These are phyloP conservation scores for Stegophylla sp. DNA, from an alignment of 2,888 invertebrate species.

Conservation along the genomic window DNA sequence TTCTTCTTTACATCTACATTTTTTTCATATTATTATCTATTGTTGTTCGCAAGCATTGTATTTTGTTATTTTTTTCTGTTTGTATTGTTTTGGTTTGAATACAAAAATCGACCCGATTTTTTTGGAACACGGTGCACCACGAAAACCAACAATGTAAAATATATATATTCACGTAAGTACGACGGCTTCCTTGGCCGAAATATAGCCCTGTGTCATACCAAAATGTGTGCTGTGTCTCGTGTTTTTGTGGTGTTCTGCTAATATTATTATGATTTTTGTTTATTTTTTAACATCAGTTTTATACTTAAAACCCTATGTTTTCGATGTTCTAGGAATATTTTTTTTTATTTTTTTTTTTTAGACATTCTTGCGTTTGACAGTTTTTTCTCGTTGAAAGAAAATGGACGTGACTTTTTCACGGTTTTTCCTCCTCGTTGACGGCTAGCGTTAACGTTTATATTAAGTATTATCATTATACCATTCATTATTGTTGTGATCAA, in stretches of 20 bases:
- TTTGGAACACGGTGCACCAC: constrained; percentile 59
- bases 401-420: constrained; percentile 55
- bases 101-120: constrained; percentile 59
- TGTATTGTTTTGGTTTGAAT: constrained; percentile 59
- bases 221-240: constrained; percentile 59
- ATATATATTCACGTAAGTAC: constrained; percentile 57
- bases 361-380: constrained; percentile 55
- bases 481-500: constrained; percentile 28
- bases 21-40: constrained; percentile 50
- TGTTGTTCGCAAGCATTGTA: constrained; percentile 59
- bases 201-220: constrained; percentile 58
- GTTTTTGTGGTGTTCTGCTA: constrained; percentile 59
- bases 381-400: constrained; percentile 53
- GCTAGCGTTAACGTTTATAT: constrained; percentile 56
- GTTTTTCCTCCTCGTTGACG: constrained; percentile 44
- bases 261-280: constrained; percentile 54
- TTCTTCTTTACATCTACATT: constrained; percentile 48
- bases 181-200: constrained; percentile 47
- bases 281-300: constrained; percentile 29
- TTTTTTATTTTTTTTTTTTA: constrained; percentile 35
- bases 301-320: constrained; percentile 46
- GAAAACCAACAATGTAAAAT: constrained; percentile 58
- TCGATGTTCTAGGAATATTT: constrained; percentile 51
- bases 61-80: constrained; percentile 59
- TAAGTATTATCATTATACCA: neutral